phyloP scores from a whole-genome alignment of 2,888 invertebrate species.

The Idaea aversata region DNA sequence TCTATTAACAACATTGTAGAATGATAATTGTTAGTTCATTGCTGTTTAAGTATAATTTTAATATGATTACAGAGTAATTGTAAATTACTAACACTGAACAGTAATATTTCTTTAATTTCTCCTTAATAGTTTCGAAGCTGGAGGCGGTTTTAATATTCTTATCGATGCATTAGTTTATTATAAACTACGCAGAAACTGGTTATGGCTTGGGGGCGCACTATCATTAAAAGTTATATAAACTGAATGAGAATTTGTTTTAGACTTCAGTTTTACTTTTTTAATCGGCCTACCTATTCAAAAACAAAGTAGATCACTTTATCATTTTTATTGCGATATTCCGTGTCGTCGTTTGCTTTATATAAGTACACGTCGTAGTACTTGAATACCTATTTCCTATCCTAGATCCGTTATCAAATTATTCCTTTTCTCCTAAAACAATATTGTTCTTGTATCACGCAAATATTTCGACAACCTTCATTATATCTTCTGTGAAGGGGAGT shows the following conservation, averaged over 20 bases:
- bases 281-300: not conserved
- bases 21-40: slow-evolving; percentile 23
- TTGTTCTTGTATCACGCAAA: not conserved
- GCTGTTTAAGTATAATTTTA: not conserved
- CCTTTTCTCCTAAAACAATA: not conserved
- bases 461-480: not conserved
- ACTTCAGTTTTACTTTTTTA: not conserved
- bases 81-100: not conserved
- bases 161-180: not conserved
- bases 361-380: not conserved
- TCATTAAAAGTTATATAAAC: not conserved
- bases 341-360: too few species aligned
- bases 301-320: not conserved
- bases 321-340: too few species aligned
- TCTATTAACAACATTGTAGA: slow-evolving; percentile 11
- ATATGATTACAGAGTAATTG: not conserved
- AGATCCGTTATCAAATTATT: not conserved
- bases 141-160: not conserved
- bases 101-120: not conserved
- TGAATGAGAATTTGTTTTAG: not conserved
- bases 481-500: not conserved
- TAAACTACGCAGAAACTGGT: not conserved
- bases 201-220: not conserved
- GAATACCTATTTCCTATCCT: not conserved
- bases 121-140: not conserved